Base-by-base conservation (phyloP, 2,113 vertebrate genomes). In the Malurus elegans region DNA sequence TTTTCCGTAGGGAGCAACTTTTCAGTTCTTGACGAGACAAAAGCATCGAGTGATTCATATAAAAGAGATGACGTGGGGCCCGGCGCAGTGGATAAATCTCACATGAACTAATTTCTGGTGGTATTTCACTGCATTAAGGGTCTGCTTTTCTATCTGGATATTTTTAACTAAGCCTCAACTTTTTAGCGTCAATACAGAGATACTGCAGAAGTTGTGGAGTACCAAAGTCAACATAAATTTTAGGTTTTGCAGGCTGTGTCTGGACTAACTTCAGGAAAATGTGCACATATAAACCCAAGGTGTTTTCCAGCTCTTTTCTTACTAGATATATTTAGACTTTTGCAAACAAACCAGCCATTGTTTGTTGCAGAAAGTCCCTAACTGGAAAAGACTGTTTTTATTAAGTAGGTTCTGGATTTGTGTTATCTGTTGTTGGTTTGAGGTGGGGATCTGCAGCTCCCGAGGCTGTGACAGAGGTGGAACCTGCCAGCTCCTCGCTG, bases 301-400 rank as follows among this genome's bases (percentile, higher is more conserved):
- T 88, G 48, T 61, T 88, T 82, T 78, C 92, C 90, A 71, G 5
- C 51, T 45, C 61, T n/a, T 80, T 64, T 58, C 60, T 79, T 78
- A 9, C 31, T 20, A 29, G 66, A 58, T 53, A 14, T 3, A 3
- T 57, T 86, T 47, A 57, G 48, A 10, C 56, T 93, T 93, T 51
- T 78, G 56, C 48, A 54, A 64, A 88, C 56, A 90, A 88, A 70
- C 50, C 40, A 16, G 18, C 29, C 25, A 12, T 81, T 79, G 69
- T 62, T 71, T 54, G 36, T 72, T 75, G 58, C 81, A 88, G 38
- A 93, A 95, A 88, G 95, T 54, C 92, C 90, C 92, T 25, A 25
- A 44, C 56, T 45, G 72, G 79, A 84, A 36, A 62, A 25, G 19
- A 25, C 69, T 78, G 64, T 19, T 51, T 86, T 88, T 85, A 20